Conservation (phyloP, 2,888 invertebrate genomes). For the Watsonalla cultraria region DNA sequence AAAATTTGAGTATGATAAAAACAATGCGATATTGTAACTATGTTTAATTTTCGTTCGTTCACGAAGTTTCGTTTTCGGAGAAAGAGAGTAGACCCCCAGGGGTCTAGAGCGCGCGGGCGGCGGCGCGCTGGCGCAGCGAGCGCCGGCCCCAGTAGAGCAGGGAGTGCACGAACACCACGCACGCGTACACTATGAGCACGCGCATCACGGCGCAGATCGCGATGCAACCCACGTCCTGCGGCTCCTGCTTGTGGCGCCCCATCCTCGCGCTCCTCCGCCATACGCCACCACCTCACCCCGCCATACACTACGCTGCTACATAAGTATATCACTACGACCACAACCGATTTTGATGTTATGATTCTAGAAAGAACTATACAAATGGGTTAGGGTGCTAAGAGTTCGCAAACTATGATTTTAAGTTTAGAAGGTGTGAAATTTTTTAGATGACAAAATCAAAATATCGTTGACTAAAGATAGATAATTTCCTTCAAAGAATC, state of each 20-base stretch:
- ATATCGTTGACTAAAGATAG: no score
- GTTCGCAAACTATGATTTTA: no score
- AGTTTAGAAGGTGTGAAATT: no score
- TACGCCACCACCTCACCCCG: not conserved
- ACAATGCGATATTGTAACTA: no score
- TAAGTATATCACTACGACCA: not conserved
- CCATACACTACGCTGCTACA: not conserved
- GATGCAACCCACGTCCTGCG: slow-evolving; percentile 14
- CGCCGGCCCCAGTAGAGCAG: slow-evolving; percentile 49
- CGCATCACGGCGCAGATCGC: slow-evolving; percentile 33
- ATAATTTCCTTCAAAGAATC: no score
- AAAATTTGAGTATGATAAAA: no score
- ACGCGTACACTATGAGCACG: slow-evolving; percentile 42
- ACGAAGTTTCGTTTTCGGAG: no score
- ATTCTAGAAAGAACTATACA: not conserved
- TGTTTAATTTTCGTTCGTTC: no score
- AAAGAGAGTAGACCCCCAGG: no score
- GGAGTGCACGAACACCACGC: slow-evolving; percentile 44
- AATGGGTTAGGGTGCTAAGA: not conserved
- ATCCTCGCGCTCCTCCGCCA: not conserved
- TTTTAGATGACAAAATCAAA: no score
- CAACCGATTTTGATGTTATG: not conserved
- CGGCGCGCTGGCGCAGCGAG: slow-evolving; percentile 23
- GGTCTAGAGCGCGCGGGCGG: not conserved
- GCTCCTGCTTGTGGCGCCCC: slow-evolving; percentile 1